These are phyloP conservation scores for Nephrocerus scutellatus DNA, from an alignment of 2,888 invertebrate species.

Conservation along the genomic window DNA sequence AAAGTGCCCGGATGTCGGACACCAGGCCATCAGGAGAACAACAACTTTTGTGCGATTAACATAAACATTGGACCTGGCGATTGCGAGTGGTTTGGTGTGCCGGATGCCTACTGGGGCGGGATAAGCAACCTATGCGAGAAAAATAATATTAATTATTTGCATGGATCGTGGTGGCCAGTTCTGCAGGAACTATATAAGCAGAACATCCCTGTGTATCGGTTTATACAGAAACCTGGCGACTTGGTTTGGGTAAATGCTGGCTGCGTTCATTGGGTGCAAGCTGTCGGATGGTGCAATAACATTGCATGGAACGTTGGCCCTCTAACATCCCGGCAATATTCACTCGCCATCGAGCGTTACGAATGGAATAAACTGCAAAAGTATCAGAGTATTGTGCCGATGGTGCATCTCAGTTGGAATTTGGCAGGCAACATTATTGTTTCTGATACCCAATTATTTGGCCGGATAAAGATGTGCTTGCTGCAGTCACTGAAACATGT, in stretches of 20 bases:
- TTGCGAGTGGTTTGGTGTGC: conserved; percentile 99
- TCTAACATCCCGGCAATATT: conserved; percentile 85
- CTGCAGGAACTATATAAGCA: conserved; percentile 89
- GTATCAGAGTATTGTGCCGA: conserved; percentile 97
- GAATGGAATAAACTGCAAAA: conserved; percentile 98
- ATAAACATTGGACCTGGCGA: conserved; percentile 99
- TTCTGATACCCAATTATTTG: conserved; percentile 81
- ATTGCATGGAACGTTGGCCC: conserved; percentile 99
- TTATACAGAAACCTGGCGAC: conserved; percentile 96
- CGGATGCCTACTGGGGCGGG: conserved; percentile 97
- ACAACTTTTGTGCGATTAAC: conserved; percentile 97
- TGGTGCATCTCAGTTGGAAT: conserved; percentile 98
- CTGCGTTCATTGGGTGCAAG: conserved; percentile 94
- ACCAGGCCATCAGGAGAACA: conserved; percentile 98
- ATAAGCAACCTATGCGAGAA: conserved; percentile 89
- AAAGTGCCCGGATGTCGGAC: conserved; percentile 90
- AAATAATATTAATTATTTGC: conserved; percentile 89
- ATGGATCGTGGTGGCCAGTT: conserved; percentile 99
- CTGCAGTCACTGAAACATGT: conserved; percentile 83
- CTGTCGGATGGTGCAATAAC: conserved; percentile 98
- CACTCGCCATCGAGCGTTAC: conserved; percentile 88
- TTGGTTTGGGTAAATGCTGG: conserved; percentile 97
- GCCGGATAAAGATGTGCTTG: conserved; percentile 78
- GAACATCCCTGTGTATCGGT: conserved; percentile 92
- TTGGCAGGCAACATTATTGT: conserved; percentile 94